These are phyloP conservation scores for Xylophagus ater DNA, from an alignment of 2,888 invertebrate species.

Conservation along the genomic window DNA sequence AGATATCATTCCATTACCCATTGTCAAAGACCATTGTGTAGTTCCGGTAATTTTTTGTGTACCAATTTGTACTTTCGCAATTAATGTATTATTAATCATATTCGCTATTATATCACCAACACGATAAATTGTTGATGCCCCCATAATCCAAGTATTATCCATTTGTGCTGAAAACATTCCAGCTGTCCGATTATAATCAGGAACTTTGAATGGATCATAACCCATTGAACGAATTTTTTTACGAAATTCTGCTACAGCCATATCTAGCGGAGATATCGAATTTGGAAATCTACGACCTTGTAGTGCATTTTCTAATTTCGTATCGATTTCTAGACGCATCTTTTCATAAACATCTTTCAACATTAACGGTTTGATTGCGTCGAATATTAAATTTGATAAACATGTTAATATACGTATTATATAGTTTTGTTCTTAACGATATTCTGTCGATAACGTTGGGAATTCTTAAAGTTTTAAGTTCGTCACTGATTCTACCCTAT, in stretches of 20 bases:
- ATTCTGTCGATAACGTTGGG: too few relatives aligned
- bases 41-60: conserved; percentile 68
- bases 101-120: conserved; percentile 64
- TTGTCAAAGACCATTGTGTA: conserved; percentile 66
- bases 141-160: conserved; percentile 65
- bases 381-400: conserved; percentile 70
- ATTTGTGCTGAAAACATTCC: conserved; percentile 60
- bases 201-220: conserved; percentile 64
- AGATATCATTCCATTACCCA: conserved; percentile 54
- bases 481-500: too few relatives aligned
- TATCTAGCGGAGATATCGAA: conserved; percentile 75
- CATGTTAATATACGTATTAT: too few relatives aligned
- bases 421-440: too few relatives aligned
- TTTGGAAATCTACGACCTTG: conserved; percentile 65
- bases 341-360: conserved; percentile 66
- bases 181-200: conserved; percentile 59
- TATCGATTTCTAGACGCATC: conserved; percentile 60
- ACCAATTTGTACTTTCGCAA: conserved; percentile 52
- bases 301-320: conserved; percentile 56
- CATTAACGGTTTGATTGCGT: conserved; percentile 76
- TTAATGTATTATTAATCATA: conserved; percentile 58
- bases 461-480: too few relatives aligned
- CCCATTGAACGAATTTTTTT: conserved; percentile 51
- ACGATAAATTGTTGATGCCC: conserved; percentile 69
- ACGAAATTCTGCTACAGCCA: conserved; percentile 63